Evolutionary conservation across 1,140 invertebrate genomes (phyloP), one percentile per base, ranked within the genome.

Genomic region (Euwallacea similis): DNA sequence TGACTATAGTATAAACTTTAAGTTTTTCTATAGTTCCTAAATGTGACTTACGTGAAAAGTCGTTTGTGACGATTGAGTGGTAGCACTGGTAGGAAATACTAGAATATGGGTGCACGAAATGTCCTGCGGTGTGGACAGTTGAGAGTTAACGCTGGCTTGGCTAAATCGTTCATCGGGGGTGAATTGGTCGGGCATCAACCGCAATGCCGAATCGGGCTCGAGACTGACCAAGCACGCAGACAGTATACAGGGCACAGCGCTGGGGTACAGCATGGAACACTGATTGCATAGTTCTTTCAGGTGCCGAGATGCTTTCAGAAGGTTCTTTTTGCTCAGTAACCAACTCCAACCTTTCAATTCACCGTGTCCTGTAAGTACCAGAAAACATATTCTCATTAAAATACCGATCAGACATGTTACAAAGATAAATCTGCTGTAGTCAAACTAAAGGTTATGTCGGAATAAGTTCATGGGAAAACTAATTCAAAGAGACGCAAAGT

Each of bases 31-130:
- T 33, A 4, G 21, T 33, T 33, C 21, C 4, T 33, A 33, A 33
- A 33, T 4, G 21, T 4, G 21, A 50, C 72, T 83, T 74, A 72
- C 75, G 82, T 91, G 88, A 84, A 94, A 94, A 61, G 92, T 90
- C 63, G 91, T 92, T 79, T 94, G 93, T 59, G 92, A 93, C 15
- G 93, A 93, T 88, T 96, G 94, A 66, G 95, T 96, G 43, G 94
- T 96, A 42, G 97, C 96, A 66, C 96, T 98, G 7, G 96, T 99
- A 58, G 98, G 98, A 84, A 99, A 99, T 70, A 99, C 97, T 69
- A 99, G 88, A 75, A 99, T 99, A 82, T 99, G 98, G 59, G 97
- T 99, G 79, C 94, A 95, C 59, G 94, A 94, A 59, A 97, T 94
- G 84, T 99, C 96, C 76, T 96, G 90, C 7, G 94, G 94, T 58